Base-by-base conservation (phyloP, 1,140 invertebrate genomes). In the Drosophila nannoptera region DNA sequence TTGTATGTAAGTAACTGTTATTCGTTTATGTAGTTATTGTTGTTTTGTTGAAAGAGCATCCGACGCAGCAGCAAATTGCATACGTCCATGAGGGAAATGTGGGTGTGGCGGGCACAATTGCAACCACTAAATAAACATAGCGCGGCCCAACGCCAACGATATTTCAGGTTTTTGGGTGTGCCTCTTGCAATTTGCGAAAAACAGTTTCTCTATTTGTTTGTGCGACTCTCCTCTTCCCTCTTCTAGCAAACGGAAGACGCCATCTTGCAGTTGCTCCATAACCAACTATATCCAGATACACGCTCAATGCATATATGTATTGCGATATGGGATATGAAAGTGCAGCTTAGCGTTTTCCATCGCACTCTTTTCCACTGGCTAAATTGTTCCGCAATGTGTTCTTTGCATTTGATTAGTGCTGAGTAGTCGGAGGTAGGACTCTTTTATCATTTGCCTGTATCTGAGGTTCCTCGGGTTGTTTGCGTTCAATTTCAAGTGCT, bases 101-200 rank as follows among this genome's bases (percentile, higher is more conserved):
- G 81, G 80, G 80, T 84, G 80, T 83, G 76, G 69, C 81, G 75
- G 69, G 59, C 43, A 22, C 49, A 40, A 38, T 71, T 86, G 77
- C 82, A 86, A 86, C 81, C 81, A 84, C 81, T 86, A 75, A 86
- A 86, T 87, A 81, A 86, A 81, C 78, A 77, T 66, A 68, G 50
- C 56, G 50, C 56, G 54, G 49, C 60, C n/a, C 65, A 70, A 46
- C 16, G 9, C 14, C 12, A 49, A 14, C 0, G n/a, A 33, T 32
- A 14, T 22, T 22, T 40, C 40, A 33, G 5, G 2, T 7, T 33
- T 56, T 56, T 32, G 40, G 40, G 8, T 56, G 52, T 36, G 40
- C 42, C 63, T 70, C 67, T 73, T 69, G 61, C 77, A 71, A 53
- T 63, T 69, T 56, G 22, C 22, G 22, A 40, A 60, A 63, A 49